These are phyloP conservation scores for Podarcis muralis DNA, from an alignment of 2,113 vertebrate species.

Conservation along the genomic window DNA sequence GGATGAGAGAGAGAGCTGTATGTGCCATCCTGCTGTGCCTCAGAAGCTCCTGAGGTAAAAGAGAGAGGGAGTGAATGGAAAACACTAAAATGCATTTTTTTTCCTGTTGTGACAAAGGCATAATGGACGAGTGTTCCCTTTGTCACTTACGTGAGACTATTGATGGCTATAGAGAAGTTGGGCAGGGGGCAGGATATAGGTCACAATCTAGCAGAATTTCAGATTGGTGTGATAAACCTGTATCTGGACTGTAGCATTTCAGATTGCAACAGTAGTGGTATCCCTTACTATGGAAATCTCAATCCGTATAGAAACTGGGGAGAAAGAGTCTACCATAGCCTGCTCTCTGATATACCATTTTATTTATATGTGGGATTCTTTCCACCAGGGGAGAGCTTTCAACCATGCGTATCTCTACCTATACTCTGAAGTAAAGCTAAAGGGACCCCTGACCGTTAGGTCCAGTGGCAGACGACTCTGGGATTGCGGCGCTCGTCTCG, in stretches of 20 bases:
- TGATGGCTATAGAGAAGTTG: no score
- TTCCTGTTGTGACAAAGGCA: background rate
- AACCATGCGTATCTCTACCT: no score
- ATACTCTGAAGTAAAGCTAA: no score
- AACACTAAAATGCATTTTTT: background rate
- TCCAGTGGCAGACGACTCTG: no score
- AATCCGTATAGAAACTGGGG: background rate
- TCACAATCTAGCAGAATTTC: background rate
- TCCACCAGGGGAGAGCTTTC: no score
- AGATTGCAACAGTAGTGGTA: no score
- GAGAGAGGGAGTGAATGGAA: no score
- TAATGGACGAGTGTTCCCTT: background rate
- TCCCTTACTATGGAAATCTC: no score
- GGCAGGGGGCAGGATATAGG: no score
- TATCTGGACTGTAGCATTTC: no score
- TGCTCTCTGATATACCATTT: background rate
- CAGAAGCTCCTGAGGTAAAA: background rate
- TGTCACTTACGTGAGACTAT: background rate
- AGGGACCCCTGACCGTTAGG: no score
- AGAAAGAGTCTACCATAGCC: background rate
- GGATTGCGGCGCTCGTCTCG: no score
- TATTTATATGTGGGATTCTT: background rate
- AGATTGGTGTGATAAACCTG: background rate
- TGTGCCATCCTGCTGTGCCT: background rate
- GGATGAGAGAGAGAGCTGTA: background rate